These are phyloP conservation scores for Leptinotarsa haldemani DNA, from an alignment of 2,888 invertebrate genomes.

Conservation along the genomic window DNA sequence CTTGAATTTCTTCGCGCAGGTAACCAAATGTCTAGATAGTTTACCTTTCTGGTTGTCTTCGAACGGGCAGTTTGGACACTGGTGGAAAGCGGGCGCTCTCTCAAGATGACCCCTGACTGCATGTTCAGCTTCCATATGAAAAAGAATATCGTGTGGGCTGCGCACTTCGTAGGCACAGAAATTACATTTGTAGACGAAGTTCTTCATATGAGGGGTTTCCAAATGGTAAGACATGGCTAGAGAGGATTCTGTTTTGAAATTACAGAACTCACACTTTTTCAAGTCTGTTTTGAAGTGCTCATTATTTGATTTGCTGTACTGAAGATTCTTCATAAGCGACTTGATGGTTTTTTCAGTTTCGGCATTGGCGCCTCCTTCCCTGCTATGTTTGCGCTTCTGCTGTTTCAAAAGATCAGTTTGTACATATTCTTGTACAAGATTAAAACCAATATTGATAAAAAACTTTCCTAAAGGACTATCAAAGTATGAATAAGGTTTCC, in stretches of 20 bases:
- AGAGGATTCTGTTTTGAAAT: conserved; percentile 88
- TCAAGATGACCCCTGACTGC: conserved; percentile 85
- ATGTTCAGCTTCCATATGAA: conserved; percentile 93
- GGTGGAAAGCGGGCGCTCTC: conserved; percentile 87
- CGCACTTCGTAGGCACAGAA: conserved; percentile 68
- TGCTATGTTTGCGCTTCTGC: conserved; percentile 85
- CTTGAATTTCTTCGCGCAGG: conserved; percentile 90
- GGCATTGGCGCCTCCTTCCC: conserved; percentile 75
- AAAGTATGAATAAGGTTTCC: conserved; percentile 75
- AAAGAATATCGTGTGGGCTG: conserved; percentile 88
- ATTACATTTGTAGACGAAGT: conserved; percentile 83
- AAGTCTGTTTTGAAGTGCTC: conserved; percentile 76
- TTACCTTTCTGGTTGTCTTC: conserved; percentile 95
- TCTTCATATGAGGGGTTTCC: conserved; percentile 92
- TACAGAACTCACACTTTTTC: conserved; percentile 89
- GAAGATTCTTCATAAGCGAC: conserved; percentile 85
- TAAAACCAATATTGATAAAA: conserved; percentile 90
- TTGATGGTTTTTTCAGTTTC: conserved; percentile 82
- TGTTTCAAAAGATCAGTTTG: conserved; percentile 91
- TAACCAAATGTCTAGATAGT: conserved; percentile 85
- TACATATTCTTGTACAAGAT: conserved; percentile 91
- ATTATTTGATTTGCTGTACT: conserved; percentile 88
- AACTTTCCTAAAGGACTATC: conserved; percentile 90
- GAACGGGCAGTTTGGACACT: conserved; percentile 93
- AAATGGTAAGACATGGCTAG: conserved; percentile 88